Conservation (phyloP, 2,113 vertebrate genomes). For the Otocyon megalotis region DNA sequence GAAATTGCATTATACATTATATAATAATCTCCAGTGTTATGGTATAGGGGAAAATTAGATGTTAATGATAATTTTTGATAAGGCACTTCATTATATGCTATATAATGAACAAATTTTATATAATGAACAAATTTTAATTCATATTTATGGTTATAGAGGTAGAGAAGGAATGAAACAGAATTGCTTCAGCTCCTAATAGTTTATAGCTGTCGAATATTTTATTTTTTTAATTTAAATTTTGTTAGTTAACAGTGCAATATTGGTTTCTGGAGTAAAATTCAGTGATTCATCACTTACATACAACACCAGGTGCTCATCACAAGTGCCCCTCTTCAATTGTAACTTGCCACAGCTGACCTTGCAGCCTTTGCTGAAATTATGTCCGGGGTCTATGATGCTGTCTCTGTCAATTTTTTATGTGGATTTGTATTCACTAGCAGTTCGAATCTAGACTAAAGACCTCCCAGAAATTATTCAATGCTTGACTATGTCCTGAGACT, state of each 20-base stretch:
- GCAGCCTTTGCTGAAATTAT: background rate
- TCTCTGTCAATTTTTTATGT: background rate
- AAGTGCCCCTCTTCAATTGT: background rate
- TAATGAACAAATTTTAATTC: background rate
- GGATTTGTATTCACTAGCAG: background rate
- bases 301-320: background rate
- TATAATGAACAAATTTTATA: slow-evolving; percentile 9
- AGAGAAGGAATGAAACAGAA: background rate
- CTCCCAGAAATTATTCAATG: background rate
- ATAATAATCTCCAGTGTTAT: background rate
- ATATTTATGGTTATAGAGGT: background rate
- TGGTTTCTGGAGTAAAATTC: background rate
- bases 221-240: background rate
- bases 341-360: background rate
- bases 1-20: background rate
- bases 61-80: background rate
- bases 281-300: background rate
- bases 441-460: background rate
- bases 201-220: background rate
- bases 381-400: background rate
- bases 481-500: background rate
- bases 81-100: background rate
- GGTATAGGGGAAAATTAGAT: background rate
- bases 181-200: background rate
- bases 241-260: background rate